A percentile compares a stretch with the other conserved stretches of the same genome.
These are phyloP conservation scores for Lepas anatifera DNA, from an alignment of 2,888 invertebrate species.

Conservation along the genomic window DNA sequence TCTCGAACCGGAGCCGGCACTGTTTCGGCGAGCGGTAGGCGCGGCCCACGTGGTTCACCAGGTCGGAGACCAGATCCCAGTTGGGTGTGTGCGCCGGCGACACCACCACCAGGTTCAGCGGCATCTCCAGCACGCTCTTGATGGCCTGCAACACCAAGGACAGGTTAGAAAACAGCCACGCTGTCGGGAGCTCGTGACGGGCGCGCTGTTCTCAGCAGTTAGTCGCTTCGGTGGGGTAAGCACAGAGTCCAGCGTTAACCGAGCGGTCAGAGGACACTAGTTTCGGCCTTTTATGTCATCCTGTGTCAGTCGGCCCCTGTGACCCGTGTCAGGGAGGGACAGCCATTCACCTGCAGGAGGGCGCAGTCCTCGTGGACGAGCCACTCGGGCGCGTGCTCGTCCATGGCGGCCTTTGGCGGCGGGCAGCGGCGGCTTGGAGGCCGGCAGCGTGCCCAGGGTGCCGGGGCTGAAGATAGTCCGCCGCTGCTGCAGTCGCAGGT, in stretches of 20 bases:
- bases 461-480: conserved; percentile 20
- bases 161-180: neutral
- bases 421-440: conserved; percentile 26
- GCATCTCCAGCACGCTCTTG: conserved; percentile 42
- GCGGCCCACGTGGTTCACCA: conserved; percentile 74
- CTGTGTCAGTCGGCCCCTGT: neutral
- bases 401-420: conserved; percentile 22
- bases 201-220: neutral
- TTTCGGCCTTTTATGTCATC: conserved; percentile 10
- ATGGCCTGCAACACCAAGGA: conserved; percentile 20
- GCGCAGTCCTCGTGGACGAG: conserved; percentile 80
- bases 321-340: too few species aligned
- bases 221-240: conserved; percentile 1
- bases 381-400: conserved; percentile 56
- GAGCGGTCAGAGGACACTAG: neutral
- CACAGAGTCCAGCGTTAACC: conserved; percentile 1
- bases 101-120: conserved; percentile 57
- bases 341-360: conserved; percentile 49
- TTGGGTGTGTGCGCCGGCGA: conserved; percentile 81
- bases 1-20: conserved; percentile 81
- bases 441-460: conserved; percentile 25
- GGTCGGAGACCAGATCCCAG: conserved; percentile 90
- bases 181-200: neutral
- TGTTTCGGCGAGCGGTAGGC: conserved; percentile 81
- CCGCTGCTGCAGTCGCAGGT: conserved; percentile 32